Evolutionary conservation across 2,797 vertebrate genomes (phyloP).

Genomic region (Discoglossus pictus): DNA sequence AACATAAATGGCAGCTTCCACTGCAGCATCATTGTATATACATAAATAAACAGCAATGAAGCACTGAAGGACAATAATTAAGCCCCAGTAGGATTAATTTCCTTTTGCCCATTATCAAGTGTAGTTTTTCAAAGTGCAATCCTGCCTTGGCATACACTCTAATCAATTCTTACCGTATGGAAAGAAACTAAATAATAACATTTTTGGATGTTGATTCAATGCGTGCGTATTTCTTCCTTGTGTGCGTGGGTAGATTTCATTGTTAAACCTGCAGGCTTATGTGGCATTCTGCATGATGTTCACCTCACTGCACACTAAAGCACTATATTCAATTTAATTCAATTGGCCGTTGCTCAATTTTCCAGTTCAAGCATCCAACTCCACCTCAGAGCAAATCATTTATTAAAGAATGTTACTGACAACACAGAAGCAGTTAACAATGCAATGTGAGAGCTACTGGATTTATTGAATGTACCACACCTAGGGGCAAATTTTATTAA

Average conservation of each 20-base stretch:
- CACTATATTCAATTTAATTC: conserved; percentile 49
- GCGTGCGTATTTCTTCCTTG: conserved; percentile 16
- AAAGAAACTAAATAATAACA: too few relatives aligned
- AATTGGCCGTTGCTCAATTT: conserved; percentile 50
- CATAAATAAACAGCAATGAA: too few relatives aligned
- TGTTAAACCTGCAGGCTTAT: conserved; percentile 32
- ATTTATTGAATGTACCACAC: conserved; percentile 8
- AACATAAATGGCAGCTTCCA: too few relatives aligned
- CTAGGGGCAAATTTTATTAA: neutral
- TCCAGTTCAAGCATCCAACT: conserved; percentile 41
- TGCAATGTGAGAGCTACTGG: conserved; percentile 15
- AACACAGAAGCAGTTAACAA: conserved; percentile 43
- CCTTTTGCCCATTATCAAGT: too few relatives aligned
- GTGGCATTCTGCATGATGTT: conserved; percentile 26
- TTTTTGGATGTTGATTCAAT: neutral
- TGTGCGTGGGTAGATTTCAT: conserved; percentile 26
- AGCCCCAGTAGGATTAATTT: too few relatives aligned
- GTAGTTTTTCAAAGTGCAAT: too few relatives aligned
- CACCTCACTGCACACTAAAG: conserved; percentile 47
- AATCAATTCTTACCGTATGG: too few relatives aligned
- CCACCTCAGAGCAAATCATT: conserved; percentile 42
- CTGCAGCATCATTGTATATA: too few relatives aligned
- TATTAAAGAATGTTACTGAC: conserved; percentile 44
- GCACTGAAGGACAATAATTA: too few relatives aligned
- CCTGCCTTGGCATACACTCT: too few relatives aligned